Evolutionary conservation across 2,113 vertebrate genomes (phyloP), one percentile per base, ranked within the genome.

Genomic region (Thalassarche chlororhynchos): DNA sequence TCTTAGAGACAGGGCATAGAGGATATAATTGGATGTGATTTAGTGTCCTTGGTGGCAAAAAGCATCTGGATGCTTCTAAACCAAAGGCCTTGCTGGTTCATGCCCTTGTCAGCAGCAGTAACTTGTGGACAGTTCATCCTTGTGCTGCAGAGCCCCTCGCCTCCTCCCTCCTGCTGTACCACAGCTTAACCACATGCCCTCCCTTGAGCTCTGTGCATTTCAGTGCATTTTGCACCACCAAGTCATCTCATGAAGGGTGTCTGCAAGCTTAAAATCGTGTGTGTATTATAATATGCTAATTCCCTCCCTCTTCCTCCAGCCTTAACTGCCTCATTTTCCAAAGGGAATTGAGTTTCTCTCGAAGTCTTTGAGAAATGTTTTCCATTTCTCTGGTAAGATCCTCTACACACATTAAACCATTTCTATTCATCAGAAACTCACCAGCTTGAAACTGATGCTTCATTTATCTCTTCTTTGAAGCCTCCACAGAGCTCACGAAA

Each of bases 181-280:
- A 5, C 0, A 1, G 46, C 16, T 17, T 7, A 32, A 26, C 64
- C 51, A 17, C 1, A 0, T 9, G 8, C 19, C 65, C 34, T 71
- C 11, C 40, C 38, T 8, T 17, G 31, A 54, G n/a, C 51, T 51
- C 29, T 9, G 31, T 10, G 10, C 20, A 1, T 29, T 17, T 29
- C 38, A 2, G 54, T 14, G 55, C 17, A 1, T 28, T 38, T 25
- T 69, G 54, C 40, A 29, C 8, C 26, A 36, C 49, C 69, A 14
- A 17, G 1, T 24, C 36, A 18, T 29, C n/a, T 38, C 5, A 0
- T 10, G 29, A 49, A 72, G 61, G 47, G 10, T n/a, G 36, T 29
- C 94, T 47, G 38, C 61, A 16, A 25, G 49, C 64, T 86, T 38
- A 7, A 31, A 20, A 34, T 21, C 3, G 3, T 2, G 2, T 3